A percentile compares a stretch with the other conserved stretches of the same genome.
Evolutionary conservation across 2,113 vertebrate species (phyloP).

Genomic region (Nesoenas mayeri): DNA sequence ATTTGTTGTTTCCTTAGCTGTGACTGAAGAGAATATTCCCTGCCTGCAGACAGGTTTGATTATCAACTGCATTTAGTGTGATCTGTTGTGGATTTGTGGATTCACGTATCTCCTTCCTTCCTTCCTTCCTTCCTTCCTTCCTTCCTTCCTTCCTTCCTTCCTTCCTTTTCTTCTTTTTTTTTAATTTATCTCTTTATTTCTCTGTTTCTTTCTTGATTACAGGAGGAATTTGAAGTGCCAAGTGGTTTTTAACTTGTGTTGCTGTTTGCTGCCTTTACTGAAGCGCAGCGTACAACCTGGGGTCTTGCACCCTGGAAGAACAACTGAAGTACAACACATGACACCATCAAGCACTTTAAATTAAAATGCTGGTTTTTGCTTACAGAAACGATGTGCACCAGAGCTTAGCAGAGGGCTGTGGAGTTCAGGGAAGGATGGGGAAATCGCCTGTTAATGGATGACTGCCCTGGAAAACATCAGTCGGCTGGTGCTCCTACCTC

Average conservation of each 20-base stretch:
- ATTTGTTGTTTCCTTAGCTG: conserved; percentile 21
- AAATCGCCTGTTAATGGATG: conserved; percentile 26
- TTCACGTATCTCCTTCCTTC: background rate
- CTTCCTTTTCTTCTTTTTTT: background rate
- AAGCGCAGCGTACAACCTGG: background rate
- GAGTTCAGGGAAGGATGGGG: conserved; percentile 29
- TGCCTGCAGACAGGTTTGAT: background rate
- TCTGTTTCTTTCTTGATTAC: background rate
- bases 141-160: no score
- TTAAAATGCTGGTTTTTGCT: conserved; percentile 43
- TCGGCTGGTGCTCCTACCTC: background rate
- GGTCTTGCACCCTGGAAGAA: background rate
- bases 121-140: background rate
- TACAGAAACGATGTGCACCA: conserved; percentile 23
- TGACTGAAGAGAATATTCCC: conserved; percentile 8
- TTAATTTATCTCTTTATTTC: background rate
- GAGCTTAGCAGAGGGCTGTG: conserved; percentile 43
- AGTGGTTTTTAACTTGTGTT: background rate
- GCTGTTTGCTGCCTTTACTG: background rate
- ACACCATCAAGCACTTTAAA: background rate
- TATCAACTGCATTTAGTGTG: background rate
- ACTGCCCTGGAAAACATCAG: conserved; percentile 38
- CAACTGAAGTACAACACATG: conserved; percentile 14
- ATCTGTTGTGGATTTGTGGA: background rate
- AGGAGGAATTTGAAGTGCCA: background rate